Conservation (phyloP, 2,888 invertebrate genomes). For the Panorpa germanica region DNA sequence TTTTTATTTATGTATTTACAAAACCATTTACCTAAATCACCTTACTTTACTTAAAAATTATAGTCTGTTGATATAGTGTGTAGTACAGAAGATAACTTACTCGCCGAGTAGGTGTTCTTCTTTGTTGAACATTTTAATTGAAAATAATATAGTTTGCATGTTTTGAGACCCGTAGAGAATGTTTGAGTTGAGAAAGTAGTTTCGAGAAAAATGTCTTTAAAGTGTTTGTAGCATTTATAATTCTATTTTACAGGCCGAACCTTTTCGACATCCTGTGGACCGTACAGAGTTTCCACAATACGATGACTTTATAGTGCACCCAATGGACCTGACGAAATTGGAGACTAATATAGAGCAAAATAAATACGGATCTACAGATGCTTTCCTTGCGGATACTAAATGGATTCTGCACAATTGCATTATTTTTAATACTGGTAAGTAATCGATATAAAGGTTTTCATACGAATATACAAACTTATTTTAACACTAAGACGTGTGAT, state of each 20-base stretch:
- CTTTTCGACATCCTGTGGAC: constrained; percentile 61
- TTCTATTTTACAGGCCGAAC: constrained; percentile 40
- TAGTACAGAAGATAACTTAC: constrained; percentile 8
- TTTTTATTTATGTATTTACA: too few species aligned
- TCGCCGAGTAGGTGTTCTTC: constrained; percentile 3
- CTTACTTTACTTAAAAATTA: constrained; percentile 1
- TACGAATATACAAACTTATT: too few species aligned
- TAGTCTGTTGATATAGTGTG: constrained; percentile 4
- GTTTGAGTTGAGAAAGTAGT: not conserved
- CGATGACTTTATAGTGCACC: constrained; percentile 64
- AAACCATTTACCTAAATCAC: too few species aligned
- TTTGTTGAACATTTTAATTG: not conserved
- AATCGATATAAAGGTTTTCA: constrained; percentile 9
- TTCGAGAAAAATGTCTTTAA: not conserved
- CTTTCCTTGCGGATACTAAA: constrained; percentile 75
- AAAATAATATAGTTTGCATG: not conserved
- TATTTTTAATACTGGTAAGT: constrained; percentile 74
- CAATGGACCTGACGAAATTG: constrained; percentile 65
- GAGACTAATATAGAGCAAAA: constrained; percentile 57
- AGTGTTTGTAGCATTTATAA: constrained; percentile 1
- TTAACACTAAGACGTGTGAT: not conserved
- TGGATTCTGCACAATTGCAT: constrained; percentile 91
- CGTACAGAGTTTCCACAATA: constrained; percentile 52
- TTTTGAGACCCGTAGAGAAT: not conserved
- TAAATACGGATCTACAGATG: constrained; percentile 70